Evolutionary conservation across 2,888 invertebrate genomes (phyloP).

Genomic region (Agrotis exclamationis): DNA sequence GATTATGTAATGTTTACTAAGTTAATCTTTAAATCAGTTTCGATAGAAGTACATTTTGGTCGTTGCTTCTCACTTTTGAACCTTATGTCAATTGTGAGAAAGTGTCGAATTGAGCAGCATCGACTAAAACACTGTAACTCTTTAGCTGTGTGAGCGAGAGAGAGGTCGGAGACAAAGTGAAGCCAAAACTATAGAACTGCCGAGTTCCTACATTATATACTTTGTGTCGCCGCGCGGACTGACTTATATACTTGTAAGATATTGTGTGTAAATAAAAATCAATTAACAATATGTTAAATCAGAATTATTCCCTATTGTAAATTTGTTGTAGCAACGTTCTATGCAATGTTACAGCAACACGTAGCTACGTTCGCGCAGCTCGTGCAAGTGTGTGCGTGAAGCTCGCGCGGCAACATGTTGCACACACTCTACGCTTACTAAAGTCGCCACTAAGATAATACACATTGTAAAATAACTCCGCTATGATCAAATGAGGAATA

Average conservation of each 20-base stretch:
- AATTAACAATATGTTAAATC: constrained; percentile 10
- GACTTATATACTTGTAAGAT: constrained; percentile 37
- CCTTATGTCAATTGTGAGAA: neutral
- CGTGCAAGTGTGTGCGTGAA: constrained; percentile 7
- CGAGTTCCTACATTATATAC: constrained; percentile 64
- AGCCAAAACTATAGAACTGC: constrained; percentile 62
- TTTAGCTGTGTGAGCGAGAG: constrained; percentile 50
- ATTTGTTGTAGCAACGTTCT: constrained; percentile 30
- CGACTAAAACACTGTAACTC: constrained; percentile 38
- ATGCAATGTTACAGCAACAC: constrained; percentile 31
- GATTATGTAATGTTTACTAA: constrained; percentile 14
- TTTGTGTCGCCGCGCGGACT: constrained; percentile 34
- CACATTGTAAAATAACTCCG: constrained; percentile 56
- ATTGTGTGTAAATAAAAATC: constrained; percentile 32
- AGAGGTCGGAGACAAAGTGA: constrained; percentile 50
- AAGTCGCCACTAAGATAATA: constrained; percentile 56
- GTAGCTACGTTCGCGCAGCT: constrained; percentile 17
- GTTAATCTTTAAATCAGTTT: constrained; percentile 47
- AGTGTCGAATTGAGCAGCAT: constrained; percentile 19
- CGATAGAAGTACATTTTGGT: constrained; percentile 47
- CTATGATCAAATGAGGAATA: constrained; percentile 70
- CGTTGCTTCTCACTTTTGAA: constrained; percentile 27
- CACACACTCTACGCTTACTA: constrained; percentile 63
- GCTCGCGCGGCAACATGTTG: constrained; percentile 31
- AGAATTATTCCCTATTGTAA: constrained; percentile 17